phyloP scores from a whole-genome alignment of 1,140 invertebrate species.

The Zaprionus gabonicus region DNA sequence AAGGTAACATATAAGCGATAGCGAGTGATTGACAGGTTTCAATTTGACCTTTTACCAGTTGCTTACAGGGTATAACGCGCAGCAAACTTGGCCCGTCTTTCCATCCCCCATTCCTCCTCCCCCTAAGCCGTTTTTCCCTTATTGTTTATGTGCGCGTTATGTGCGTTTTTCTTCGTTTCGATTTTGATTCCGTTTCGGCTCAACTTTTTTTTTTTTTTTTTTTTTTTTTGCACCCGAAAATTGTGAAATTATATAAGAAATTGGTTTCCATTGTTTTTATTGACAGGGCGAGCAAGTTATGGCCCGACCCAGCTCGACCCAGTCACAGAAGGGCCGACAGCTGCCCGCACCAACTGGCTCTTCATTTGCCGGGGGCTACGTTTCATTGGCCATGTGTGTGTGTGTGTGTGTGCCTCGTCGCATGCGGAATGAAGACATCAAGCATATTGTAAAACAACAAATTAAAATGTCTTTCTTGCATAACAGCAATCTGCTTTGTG shows the following conservation, averaged over 20 bases:
- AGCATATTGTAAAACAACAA: constrained; percentile 61
- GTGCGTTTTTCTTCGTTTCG: constrained; percentile 2
- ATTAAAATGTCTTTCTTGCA: constrained; percentile 61
- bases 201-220: background rate
- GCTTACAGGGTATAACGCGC: constrained; percentile 14
- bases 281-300: constrained; percentile 43
- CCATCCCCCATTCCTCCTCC: too few species aligned
- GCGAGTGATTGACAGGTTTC: background rate
- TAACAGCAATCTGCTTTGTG: background rate
- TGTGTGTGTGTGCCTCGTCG: constrained; percentile 11
- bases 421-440: constrained; percentile 46
- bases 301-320: background rate
- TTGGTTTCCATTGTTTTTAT: constrained; percentile 65
- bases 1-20: background rate
- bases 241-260: constrained; percentile 69
- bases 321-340: constrained; percentile 6
- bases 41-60: background rate
- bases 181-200: background rate
- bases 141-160: constrained; percentile 1
- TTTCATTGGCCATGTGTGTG: constrained; percentile 28
- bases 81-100: background rate
- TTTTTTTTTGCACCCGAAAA: constrained; percentile 27
- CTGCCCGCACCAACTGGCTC: constrained; percentile 21
- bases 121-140: background rate
- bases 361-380: constrained; percentile 11